Conservation (phyloP, 2,888 invertebrate species). For the Dusona sp. region DNA sequence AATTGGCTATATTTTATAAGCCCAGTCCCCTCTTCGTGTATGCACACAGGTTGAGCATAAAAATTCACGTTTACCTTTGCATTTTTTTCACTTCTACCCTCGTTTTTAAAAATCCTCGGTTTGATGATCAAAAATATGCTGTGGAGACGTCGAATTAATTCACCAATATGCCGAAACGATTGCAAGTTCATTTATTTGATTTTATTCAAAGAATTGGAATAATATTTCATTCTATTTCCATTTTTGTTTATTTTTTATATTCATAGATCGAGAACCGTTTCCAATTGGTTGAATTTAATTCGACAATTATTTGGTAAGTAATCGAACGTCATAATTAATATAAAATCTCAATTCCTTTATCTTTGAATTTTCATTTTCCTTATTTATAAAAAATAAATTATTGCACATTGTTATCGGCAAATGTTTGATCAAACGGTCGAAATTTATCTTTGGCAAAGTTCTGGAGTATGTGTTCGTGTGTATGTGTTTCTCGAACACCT, state of each 20-base stretch:
- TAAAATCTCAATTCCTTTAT: neutral
- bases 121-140: neutral
- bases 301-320: neutral
- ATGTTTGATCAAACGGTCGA: constrained; percentile 25
- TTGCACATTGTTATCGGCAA: constrained; percentile 10
- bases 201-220: too few species aligned
- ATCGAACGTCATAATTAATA: neutral
- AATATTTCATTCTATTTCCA: neutral
- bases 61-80: constrained; percentile 12
- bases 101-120: neutral
- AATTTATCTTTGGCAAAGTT: constrained; percentile 29
- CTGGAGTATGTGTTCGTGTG: neutral
- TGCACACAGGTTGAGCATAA: neutral
- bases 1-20: constrained; percentile 77
- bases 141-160: neutral
- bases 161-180: neutral
- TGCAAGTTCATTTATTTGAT: neutral
- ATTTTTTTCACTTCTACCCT: neutral
- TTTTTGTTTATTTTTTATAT: neutral
- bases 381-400: neutral
- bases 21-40: constrained; percentile 43
- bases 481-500: constrained; percentile 37
- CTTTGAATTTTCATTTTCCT: neutral
- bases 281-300: neutral
- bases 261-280: too few species aligned